Evolutionary conservation across 1,140 invertebrate species (phyloP).

Genomic region (Campoletis sonorensis): DNA sequence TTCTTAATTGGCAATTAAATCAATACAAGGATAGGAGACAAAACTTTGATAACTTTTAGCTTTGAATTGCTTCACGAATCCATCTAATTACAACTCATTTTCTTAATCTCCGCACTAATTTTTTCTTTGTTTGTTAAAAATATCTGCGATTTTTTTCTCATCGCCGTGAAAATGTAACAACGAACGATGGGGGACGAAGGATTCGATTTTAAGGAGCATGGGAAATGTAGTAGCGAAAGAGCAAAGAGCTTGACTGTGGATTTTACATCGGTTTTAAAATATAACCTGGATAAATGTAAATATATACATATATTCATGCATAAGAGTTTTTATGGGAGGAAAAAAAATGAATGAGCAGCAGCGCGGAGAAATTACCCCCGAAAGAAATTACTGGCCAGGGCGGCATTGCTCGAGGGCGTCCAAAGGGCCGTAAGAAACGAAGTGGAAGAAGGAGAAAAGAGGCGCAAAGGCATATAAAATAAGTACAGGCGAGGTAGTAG

Average conservation of each 20-base stretch:
- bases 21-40: too few relatives aligned
- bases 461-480: constrained; percentile 26
- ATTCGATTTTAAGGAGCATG: not conserved
- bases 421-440: constrained; percentile 43
- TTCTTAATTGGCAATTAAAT: too few relatives aligned
- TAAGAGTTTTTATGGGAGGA: not conserved
- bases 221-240: constrained; percentile 1
- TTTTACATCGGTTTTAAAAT: not conserved
- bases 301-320: not conserved
- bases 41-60: too few relatives aligned
- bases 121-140: not conserved
- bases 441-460: constrained; percentile 23
- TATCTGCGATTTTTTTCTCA: not conserved
- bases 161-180: not conserved
- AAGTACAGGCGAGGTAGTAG: constrained; percentile 30
- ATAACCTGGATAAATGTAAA: not conserved
- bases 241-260: not conserved
- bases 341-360: constrained; percentile 20
- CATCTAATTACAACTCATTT: too few relatives aligned
- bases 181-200: not conserved
- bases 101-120: not conserved
- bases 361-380: constrained; percentile 55
- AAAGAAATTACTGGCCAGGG: constrained; percentile 62
- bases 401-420: constrained; percentile 59
- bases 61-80: too few relatives aligned